Base-by-base conservation (phyloP, 92 coral and sea anemone genomes). In the Umimayanthus kanabou region DNA sequence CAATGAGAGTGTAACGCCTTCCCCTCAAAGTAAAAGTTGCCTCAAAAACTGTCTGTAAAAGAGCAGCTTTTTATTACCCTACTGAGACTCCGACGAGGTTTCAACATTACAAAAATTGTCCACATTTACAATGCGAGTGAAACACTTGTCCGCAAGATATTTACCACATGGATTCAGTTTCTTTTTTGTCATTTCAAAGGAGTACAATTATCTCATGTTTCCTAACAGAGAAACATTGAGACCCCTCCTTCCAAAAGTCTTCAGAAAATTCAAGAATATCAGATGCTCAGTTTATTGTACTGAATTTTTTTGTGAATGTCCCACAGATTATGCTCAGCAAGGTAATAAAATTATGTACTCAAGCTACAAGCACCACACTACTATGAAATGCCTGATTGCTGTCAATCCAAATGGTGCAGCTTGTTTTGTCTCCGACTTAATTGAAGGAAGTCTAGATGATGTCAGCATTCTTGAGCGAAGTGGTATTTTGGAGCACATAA, bases 311-410 rank as follows among this genome's bases (percentile, higher is more conserved):
- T 64, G 76, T 65, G 22, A 82, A 82, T 37, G 0, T 20, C 77
- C 77, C 58, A 64, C 50, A 64, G 57, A 82, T 33, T 82, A 26
- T 29, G 77, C 57, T 26, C 87, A 67, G 28, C 87, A 82, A 82
- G 87, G 87, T 20, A 82, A 82, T 25, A 25, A n/a, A n/a, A n/a
- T n/a, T 73, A 1, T 82, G 65, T 7, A 28, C 77, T 13, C 37
- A 2, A 33, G 37, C 37, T 61, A 82, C 23, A 80, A 80, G 39
- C 84, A 80, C 25, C 67, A 47, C 8, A 80, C 30, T 14, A 80
- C 84, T 1, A 64, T 64, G 77, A 82, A 82, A 25, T 37, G 8
- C 23, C 49, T 66, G 28, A 82, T 82, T 28, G 87, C 87, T 0
- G 29, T 64, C 10, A 82, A 1, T 0, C 87, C 87, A 1, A 82